Evolutionary conservation across 2,797 vertebrate species (phyloP).

Genomic region (Sebastiscus tertius): DNA sequence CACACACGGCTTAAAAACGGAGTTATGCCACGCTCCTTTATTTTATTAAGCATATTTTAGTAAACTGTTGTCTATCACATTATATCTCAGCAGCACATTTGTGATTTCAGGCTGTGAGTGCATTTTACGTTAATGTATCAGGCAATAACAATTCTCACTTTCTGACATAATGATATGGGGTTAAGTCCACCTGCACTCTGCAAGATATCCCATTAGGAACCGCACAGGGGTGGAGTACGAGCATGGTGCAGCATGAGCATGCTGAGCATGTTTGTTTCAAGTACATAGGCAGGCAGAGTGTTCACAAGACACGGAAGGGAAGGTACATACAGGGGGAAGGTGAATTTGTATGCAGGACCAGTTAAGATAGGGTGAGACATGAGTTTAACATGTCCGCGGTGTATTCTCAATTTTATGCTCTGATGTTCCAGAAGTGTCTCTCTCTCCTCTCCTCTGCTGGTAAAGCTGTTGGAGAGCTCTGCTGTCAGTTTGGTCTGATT

Average conservation of each 20-base stretch:
- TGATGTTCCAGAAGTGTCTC: slow-evolving; percentile 34
- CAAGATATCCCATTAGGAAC: slow-evolving; percentile 37
- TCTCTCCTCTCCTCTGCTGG: slow-evolving; percentile 21
- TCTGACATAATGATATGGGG: slow-evolving; percentile 16
- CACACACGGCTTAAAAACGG: background rate
- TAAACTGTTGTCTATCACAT: background rate
- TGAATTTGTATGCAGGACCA: slow-evolving; percentile 52
- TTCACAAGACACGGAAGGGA: slow-evolving; percentile 38
- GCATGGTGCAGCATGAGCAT: slow-evolving; percentile 20
- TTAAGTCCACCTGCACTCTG: slow-evolving; percentile 39
- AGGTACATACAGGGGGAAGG: slow-evolving; percentile 17
- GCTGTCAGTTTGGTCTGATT: slow-evolving; percentile 48
- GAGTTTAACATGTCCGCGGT: slow-evolving; percentile 61
- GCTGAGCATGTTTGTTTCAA: slow-evolving; percentile 46
- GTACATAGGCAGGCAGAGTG: slow-evolving; percentile 19
- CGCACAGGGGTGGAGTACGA: slow-evolving; percentile 10
- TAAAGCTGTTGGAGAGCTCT: slow-evolving; percentile 21
- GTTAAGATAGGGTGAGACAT: slow-evolving; percentile 60
- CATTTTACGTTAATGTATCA: slow-evolving; percentile 23
- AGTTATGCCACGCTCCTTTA: background rate
- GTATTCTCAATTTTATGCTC: slow-evolving; percentile 57
- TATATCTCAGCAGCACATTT: slow-evolving; percentile 11
- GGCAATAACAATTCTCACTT: slow-evolving; percentile 33
- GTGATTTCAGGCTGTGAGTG: slow-evolving; percentile 14
- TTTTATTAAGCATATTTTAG: background rate